Evolutionary conservation across 2,888 invertebrate genomes (phyloP), one percentile per base, ranked within the genome.

Genomic region (Calameuta pallipes): DNA sequence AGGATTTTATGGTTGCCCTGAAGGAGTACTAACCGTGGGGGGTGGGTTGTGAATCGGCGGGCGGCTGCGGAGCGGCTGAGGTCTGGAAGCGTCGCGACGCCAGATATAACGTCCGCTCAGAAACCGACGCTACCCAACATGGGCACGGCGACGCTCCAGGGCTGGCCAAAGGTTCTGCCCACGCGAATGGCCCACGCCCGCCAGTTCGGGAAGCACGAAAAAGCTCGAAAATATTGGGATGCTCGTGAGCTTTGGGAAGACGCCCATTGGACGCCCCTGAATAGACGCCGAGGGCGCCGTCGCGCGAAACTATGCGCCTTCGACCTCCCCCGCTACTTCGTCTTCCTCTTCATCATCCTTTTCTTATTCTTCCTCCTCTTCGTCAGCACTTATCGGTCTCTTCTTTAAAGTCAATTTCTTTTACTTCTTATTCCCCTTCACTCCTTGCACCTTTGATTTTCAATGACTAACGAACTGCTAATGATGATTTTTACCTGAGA

Each of bases 131-230:
- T 89, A 90, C 90, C 90, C 88, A 90, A 90, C 87, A 90, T 90
- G 90, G 90, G 89, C 90, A 90, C 89, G 89, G 85, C 83, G 88
- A 89, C 87, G 89, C 87, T 89, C 89, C 89, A 90, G 90, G 89
- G 90, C 87, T 90, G 87, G 88, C 90, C 89, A 89, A 87, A 83
- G 84, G 80, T 78, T 84, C 89, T 88, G 86, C 90, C 90, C 90
- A 90, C 90, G 89, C 88, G 78, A 80, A 76, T 78, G 82, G 81
- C 85, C 85, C 85, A 86, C 86, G 85, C 86, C 83, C 83, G 83
- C 76, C 23, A 33, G 73, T 70, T 30, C 68, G 71, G 35, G 75
- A 76, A 78, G 78, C 80, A 79, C 84, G 78, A 81, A 82, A 83
- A 84, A 82, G 80, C 84, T 78, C 84, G 34, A 78, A 81, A 83